These are phyloP conservation scores for Herminia tarsipennalis DNA, from an alignment of 2,888 invertebrate genomes.

Conservation along the genomic window DNA sequence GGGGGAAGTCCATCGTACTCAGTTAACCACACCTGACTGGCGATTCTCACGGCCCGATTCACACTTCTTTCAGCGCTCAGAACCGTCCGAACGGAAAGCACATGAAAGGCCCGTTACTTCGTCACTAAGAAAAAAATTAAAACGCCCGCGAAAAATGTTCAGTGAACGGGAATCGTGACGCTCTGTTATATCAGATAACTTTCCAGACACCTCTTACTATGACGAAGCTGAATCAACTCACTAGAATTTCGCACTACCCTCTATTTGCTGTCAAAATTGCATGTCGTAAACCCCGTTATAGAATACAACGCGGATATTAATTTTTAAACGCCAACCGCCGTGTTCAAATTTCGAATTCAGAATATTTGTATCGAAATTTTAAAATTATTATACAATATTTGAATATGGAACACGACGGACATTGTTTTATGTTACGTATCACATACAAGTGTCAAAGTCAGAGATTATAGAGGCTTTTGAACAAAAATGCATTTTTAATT, in stretches of 20 bases:
- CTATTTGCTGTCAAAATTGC: too few species aligned
- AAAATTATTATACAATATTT: conserved; percentile 12
- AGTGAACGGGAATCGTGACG: conserved; percentile 49
- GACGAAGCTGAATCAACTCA: too few species aligned
- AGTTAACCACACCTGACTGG: conserved; percentile 76
- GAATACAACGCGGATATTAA: too few species aligned
- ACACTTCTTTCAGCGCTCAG: conserved; percentile 77
- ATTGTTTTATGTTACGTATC: conserved; percentile 12
- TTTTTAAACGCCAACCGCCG: conserved; percentile 6
- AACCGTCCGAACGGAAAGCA: conserved; percentile 78
- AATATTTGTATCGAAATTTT: conserved; percentile 1
- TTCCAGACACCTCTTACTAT: conserved; percentile 16
- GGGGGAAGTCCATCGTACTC: conserved; percentile 66
- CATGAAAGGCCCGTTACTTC: conserved; percentile 78
- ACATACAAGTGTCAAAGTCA: too few species aligned
- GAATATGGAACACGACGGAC: conserved; percentile 11
- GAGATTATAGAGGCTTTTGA: too few species aligned
- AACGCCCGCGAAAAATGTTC: conserved; percentile 51
- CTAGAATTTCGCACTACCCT: too few species aligned
- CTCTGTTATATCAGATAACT: conserved; percentile 43
- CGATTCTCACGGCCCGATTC: conserved; percentile 73
- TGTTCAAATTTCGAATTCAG: not conserved
- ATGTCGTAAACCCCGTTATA: too few species aligned
- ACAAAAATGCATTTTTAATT: conserved; percentile 12
- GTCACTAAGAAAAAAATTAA: conserved; percentile 67